Evolutionary conservation across 2,113 vertebrate genomes (phyloP).

Genomic region (Lontra canadensis): DNA sequence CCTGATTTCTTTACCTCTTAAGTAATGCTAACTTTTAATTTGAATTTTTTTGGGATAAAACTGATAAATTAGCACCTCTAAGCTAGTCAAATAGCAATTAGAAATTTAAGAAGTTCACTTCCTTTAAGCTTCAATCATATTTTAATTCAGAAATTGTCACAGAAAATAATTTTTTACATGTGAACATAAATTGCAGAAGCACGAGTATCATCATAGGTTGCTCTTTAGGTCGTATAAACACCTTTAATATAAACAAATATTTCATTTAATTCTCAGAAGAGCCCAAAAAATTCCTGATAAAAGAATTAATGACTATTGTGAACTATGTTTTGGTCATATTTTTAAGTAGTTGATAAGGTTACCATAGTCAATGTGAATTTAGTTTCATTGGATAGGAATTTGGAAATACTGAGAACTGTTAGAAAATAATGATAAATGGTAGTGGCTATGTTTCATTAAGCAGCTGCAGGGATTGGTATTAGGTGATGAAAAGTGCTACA

Average conservation of each 20-base stretch:
- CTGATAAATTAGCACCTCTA: neutral
- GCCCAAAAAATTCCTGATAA: neutral
- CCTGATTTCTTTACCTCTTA: neutral
- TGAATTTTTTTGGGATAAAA: neutral
- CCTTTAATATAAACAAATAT: neutral
- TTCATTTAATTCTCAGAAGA: neutral
- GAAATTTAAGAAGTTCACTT: neutral
- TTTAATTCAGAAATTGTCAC: neutral
- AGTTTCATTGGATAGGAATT: neutral
- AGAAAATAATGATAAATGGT: conserved; percentile 29
- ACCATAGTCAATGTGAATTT: neutral
- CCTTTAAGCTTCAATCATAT: neutral
- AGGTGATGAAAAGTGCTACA: neutral
- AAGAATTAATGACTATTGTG: neutral
- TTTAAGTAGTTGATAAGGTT: neutral
- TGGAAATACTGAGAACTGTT: neutral
- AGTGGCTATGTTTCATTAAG: conserved; percentile 16
- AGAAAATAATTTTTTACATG: neutral
- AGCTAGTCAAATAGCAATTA: neutral
- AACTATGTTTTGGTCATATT: neutral
- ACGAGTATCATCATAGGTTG: neutral
- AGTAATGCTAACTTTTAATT: neutral
- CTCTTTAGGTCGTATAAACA: neutral
- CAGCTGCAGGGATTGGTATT: neutral
- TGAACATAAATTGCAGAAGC: neutral